These are phyloP conservation scores for Poecilia picta DNA, from an alignment of 2,797 vertebrate genomes.

Conservation along the genomic window DNA sequence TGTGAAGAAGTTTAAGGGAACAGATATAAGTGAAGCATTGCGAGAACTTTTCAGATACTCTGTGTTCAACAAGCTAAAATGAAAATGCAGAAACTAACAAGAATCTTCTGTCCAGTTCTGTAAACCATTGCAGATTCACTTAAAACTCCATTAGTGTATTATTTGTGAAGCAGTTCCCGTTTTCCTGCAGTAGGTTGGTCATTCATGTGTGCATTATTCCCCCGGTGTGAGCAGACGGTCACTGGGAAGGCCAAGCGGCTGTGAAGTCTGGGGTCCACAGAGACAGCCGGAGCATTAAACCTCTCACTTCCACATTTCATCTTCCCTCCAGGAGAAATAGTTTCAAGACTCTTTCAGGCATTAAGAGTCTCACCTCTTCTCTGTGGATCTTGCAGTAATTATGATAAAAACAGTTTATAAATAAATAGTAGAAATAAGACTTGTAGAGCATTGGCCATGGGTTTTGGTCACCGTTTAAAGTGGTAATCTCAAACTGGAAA, in stretches of 20 bases:
- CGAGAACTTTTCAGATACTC: neutral
- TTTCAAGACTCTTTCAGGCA: constrained; percentile 19
- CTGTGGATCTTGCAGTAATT: neutral
- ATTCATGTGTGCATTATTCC: constrained; percentile 14
- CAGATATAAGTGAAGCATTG: too few relatives aligned
- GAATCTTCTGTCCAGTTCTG: neutral
- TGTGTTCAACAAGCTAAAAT: neutral
- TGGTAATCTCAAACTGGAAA: neutral
- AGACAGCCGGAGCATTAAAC: constrained; percentile 25
- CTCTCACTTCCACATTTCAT: constrained; percentile 30
- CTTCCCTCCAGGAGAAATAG: constrained; percentile 29
- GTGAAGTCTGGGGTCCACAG: constrained; percentile 25
- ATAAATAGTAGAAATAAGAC: neutral
- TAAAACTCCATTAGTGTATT: neutral
- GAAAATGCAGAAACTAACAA: neutral
- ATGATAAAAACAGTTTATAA: neutral
- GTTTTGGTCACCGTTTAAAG: neutral
- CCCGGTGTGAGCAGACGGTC: constrained; percentile 13
- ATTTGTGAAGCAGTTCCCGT: constrained; percentile 5
- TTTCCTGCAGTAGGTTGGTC: neutral
- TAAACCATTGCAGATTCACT: neutral
- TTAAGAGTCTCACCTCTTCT: neutral
- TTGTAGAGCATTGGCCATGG: neutral
- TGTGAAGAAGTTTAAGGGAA: too few relatives aligned
- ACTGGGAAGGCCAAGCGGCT: constrained; percentile 37